Percentiles rank a stretch among this genome's conserved stretches.
Conservation (phyloP, 2,113 vertebrate species). For the Esox niger region DNA sequence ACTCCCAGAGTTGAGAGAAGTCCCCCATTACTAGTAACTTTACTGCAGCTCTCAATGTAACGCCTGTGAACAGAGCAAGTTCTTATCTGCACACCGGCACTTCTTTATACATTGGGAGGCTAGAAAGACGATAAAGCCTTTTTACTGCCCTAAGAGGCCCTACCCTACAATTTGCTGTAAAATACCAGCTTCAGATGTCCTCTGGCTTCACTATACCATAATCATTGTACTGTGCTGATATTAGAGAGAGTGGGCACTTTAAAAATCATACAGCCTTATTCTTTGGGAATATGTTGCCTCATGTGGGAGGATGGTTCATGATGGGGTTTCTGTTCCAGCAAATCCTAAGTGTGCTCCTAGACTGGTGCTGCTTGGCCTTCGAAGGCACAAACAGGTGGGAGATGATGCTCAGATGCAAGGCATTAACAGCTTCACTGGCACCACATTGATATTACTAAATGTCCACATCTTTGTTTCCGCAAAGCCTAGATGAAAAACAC, state of each 20-base stretch:
- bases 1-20: conserved; percentile 1
- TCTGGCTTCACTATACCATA: background rate
- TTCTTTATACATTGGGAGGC: background rate
- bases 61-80: background rate
- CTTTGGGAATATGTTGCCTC: background rate
- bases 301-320: background rate
- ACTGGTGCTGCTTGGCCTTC: background rate
- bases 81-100: background rate
- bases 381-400: background rate
- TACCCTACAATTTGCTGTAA: background rate
- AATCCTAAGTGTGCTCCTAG: background rate
- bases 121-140: background rate
- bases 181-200: background rate
- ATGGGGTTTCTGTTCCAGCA: background rate
- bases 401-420: background rate
- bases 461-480: background rate
- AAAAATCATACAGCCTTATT: conserved; percentile 6
- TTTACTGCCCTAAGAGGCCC: background rate
- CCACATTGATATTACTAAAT: background rate
- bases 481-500: background rate
- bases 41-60: background rate
- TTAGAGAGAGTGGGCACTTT: conserved; percentile 1
- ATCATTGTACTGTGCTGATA: background rate
- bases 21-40: no score
- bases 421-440: background rate